These are phyloP conservation scores for Smutsia temminckii DNA, from an alignment of 2,797 vertebrate genomes.

Conservation along the genomic window DNA sequence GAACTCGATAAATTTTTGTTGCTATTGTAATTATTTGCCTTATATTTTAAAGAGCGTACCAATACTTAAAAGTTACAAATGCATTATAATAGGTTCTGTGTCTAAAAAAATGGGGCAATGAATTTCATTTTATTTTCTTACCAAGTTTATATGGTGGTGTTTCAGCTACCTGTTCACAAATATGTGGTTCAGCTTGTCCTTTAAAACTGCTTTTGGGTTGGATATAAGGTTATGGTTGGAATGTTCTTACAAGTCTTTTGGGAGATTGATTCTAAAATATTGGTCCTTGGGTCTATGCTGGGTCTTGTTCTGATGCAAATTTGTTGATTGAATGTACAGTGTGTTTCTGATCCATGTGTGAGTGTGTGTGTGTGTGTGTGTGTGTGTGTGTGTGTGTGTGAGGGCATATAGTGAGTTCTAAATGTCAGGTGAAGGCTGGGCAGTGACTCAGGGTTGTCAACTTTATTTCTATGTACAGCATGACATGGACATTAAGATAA, in stretches of 20 bases:
- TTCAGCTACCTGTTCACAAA: not conserved
- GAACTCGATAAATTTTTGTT: not conserved
- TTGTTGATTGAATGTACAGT: not conserved
- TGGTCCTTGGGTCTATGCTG: not conserved
- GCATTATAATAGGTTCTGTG: not conserved
- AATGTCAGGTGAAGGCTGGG: not conserved
- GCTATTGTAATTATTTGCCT: not conserved
- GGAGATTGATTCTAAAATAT: not conserved
- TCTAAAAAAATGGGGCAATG: not conserved
- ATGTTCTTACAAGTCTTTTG: not conserved
- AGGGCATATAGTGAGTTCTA: not conserved
- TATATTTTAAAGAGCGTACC: not conserved
- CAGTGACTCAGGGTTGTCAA: not conserved
- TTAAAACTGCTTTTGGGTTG: not conserved
- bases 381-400: too few relatives aligned
- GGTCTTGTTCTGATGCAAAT: not conserved
- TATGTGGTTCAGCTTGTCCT: not conserved
- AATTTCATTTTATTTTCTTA: not conserved
- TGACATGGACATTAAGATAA: not conserved
- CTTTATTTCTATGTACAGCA: not conserved
- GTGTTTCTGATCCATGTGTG: not conserved
- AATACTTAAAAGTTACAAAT: not conserved
- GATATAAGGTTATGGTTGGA: not conserved
- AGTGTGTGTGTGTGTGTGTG: not conserved
- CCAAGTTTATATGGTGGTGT: not conserved